Conservation (phyloP, 2,888 invertebrate species). For the Tromatobia lineatoria region DNA sequence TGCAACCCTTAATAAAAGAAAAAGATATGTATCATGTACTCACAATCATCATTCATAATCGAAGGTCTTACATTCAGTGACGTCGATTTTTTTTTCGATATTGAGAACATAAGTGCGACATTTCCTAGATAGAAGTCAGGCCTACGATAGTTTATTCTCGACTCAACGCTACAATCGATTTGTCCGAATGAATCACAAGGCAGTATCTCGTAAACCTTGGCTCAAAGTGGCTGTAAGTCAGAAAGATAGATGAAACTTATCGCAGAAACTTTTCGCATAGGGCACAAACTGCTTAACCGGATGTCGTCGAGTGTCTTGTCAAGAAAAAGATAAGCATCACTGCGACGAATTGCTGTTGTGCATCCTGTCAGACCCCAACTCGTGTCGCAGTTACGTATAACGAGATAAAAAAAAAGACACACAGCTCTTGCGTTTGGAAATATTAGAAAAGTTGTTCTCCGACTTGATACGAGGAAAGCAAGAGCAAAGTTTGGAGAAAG, state of each 20-base stretch:
- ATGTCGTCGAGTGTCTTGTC: conserved; percentile 51
- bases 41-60: too few species aligned
- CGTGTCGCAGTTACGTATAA: background rate
- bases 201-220: conserved; percentile 24
- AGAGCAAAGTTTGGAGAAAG: conserved; percentile 4
- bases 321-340: conserved; percentile 34
- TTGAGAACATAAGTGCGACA: too few species aligned
- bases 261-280: conserved; percentile 45
- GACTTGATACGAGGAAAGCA: conserved; percentile 40
- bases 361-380: conserved; percentile 2
- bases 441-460: conserved; percentile 75
- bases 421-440: conserved; percentile 69
- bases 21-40: too few species aligned
- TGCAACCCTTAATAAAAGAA: too few species aligned
- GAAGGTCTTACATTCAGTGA: too few species aligned
- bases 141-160: background rate
- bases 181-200: conserved; percentile 32
- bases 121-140: background rate
- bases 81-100: too few species aligned
- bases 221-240: conserved; percentile 43
- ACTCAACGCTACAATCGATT: conserved; percentile 24
- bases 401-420: conserved; percentile 41
- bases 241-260: conserved; percentile 42
- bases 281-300: conserved; percentile 55
- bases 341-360: conserved; percentile 1